A percentile compares a stretch with the other conserved stretches of the same genome.
Evolutionary conservation across 2,797 vertebrate species (phyloP).

Genomic region (Delichon dasypus): DNA sequence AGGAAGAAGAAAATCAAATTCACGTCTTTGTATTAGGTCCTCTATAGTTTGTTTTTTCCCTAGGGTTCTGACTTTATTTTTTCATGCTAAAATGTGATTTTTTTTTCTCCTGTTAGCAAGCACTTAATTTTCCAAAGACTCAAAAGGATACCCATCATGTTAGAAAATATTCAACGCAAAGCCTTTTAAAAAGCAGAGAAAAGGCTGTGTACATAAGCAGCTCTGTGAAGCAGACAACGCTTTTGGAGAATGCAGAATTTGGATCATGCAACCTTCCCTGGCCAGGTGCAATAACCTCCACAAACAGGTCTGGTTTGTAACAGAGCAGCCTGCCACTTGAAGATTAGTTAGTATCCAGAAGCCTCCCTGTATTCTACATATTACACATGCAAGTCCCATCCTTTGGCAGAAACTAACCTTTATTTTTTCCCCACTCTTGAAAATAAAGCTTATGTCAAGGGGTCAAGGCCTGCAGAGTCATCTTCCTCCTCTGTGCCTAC

Average conservation of each 20-base stretch:
- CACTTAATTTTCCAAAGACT: not conserved
- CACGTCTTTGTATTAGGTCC: not conserved
- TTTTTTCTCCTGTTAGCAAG: not conserved
- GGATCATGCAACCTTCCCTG: not conserved
- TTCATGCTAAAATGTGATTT: not conserved
- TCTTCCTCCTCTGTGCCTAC: not conserved
- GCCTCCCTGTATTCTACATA: not conserved
- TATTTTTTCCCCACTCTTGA: not conserved
- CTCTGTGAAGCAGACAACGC: not conserved
- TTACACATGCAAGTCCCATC: not conserved
- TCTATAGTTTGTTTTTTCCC: not conserved
- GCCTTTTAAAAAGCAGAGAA: not conserved
- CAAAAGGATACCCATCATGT: not conserved
- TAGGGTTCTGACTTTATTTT: not conserved
- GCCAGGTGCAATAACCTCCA: not conserved
- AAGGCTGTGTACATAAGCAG: not conserved
- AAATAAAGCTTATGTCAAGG: not conserved
- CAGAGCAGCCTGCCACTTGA: not conserved
- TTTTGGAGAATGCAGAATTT: not conserved
- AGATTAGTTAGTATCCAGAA: not conserved
- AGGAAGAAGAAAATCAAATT: not conserved
- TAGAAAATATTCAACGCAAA: not conserved
- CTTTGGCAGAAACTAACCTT: conserved; percentile 34
- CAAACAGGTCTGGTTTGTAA: not conserved
- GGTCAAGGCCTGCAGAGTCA: not conserved